Base-by-base conservation (phyloP, 2,113 vertebrate genomes). In the Phyllopteryx taeniolatus region DNA sequence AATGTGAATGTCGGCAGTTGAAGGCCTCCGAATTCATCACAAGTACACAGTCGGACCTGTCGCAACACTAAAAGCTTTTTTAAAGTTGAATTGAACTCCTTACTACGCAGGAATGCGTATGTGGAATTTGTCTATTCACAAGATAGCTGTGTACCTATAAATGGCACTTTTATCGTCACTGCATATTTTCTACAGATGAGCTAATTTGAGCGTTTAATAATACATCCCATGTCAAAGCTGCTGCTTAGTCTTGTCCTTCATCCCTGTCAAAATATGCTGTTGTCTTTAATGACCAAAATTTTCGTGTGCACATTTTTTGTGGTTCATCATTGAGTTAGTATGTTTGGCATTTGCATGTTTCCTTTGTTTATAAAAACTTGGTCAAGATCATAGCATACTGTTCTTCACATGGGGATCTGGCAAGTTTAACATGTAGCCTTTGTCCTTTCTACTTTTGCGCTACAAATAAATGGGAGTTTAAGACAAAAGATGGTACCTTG, bases 401-500 rank as follows among this genome's bases (percentile, higher is more conserved):
- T 68, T 68, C 54, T 59, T 72, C 33, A 72, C 69, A 53, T 62
- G 47, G 79, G 79, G 75, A 66, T 81, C 27, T 47, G 47, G 68
- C 77, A 68, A 74, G 75, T 79, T 68, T 7, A 76, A 81, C 27
- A 79, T 73, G 78, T 86, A 79, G 82, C 80, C 46, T 60, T 70
- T 69, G 51, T 81, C 72, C 68, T 69, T 78, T 86, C 64, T 66
- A 73, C 75, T 77, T 87, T 88, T 89, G 81, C 82, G 88, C 86
- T 79, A 83, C 85, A 87, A 92, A 91, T 91, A 91, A 91, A 90
- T 77, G 69, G 81, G 82, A 81, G 85, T 71, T 72, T 66, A 73
- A 76, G 71, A 78, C 56, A 72, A 68, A n/a, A 73, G 14, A 11
- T 17, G 7, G 5, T 43, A 14, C 74, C n/a, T 65, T 12, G n/a